Evolutionary conservation across 2,797 vertebrate species (phyloP).

Genomic region (Florisuga fusca): DNA sequence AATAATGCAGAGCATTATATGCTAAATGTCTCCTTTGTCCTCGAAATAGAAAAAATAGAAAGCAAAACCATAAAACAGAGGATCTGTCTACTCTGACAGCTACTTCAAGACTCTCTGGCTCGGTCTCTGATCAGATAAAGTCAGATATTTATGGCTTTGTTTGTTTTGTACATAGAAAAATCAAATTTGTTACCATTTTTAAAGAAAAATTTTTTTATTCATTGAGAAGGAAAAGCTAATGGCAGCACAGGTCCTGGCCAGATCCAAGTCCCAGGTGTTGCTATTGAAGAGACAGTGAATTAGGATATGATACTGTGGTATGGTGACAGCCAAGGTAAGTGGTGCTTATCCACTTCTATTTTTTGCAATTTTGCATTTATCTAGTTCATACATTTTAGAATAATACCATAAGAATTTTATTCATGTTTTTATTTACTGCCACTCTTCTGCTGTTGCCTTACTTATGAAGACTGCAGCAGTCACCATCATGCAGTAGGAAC

Average conservation of each 20-base stretch:
- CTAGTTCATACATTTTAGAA: not conserved
- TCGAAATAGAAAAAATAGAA: not conserved
- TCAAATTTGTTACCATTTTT: not conserved
- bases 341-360: not conserved
- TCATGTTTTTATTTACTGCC: not conserved
- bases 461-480: not conserved
- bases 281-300: not conserved
- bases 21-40: not conserved
- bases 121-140: not conserved
- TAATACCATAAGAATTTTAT: not conserved
- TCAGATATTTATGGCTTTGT: not conserved
- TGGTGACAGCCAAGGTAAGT: not conserved
- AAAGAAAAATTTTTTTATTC: not conserved
- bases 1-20: not conserved
- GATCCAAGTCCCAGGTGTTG: not conserved
- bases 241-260: not conserved
- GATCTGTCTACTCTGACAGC: not conserved
- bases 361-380: not conserved
- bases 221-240: not conserved
- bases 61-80: not conserved
- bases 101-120: not conserved
- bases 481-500: not conserved
- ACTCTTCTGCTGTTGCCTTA: not conserved
- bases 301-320: not conserved
- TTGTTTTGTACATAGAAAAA: not conserved